A percentile compares a stretch with the other conserved stretches of the same genome.
phyloP scores from a whole-genome alignment of 2,113 vertebrate genomes.

The Coptodon bakossiorum region DNA sequence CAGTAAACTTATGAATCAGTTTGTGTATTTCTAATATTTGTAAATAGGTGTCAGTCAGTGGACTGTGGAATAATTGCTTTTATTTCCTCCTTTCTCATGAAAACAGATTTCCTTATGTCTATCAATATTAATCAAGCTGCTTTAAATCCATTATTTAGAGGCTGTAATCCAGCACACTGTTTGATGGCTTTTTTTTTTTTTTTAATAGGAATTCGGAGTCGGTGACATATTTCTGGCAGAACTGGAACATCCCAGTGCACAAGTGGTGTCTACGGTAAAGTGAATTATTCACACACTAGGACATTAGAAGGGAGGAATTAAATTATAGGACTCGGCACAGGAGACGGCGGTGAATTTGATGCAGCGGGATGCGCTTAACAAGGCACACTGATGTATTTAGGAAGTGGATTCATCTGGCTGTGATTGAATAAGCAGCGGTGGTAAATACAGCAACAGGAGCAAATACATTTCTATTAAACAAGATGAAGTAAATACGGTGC shows the following conservation, averaged over 20 bases:
- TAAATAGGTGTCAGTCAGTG: not conserved
- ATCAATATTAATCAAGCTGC: not conserved
- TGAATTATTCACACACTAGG: conserved; percentile 53
- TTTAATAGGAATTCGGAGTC: conserved; percentile 83
- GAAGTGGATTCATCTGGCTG: conserved; percentile 23
- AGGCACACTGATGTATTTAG: conserved; percentile 10
- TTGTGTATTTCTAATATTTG: not conserved
- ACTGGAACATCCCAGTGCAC: conserved; percentile 95
- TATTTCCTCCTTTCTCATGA: not conserved
- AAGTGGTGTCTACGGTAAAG: conserved; percentile 90
- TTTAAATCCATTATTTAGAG: not conserved
- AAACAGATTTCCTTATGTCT: not conserved
- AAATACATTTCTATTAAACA: not conserved
- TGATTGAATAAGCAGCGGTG: conserved; percentile 1
- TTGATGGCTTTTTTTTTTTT: not conserved
- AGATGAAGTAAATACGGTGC: not conserved
- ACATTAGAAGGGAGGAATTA: not conserved
- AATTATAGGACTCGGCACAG: conserved; percentile 13
- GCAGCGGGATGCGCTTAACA: conserved; percentile 3
- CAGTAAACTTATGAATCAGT: not conserved
- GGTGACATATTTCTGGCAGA: conserved; percentile 90
- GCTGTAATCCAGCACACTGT: not conserved
- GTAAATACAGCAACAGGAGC: not conserved
- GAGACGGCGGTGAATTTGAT: not conserved
- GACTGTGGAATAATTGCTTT: not conserved